Evolutionary conservation across 2,888 invertebrate species (phyloP).

Genomic region (Apotomis turbidana): DNA sequence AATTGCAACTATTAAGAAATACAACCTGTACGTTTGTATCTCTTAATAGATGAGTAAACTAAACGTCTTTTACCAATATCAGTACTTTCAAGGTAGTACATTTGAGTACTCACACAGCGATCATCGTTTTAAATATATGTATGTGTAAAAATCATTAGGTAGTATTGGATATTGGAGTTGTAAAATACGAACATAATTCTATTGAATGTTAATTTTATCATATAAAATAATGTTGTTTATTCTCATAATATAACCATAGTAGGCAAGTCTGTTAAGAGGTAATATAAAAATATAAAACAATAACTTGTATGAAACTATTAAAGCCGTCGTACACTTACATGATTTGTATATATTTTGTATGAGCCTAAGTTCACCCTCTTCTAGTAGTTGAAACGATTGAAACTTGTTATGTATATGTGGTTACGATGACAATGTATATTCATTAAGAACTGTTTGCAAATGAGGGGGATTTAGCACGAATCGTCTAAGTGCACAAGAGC

Average conservation of each 20-base stretch:
- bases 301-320: neutral
- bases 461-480: neutral
- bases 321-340: slow-evolving; percentile 2
- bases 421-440: neutral
- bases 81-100: neutral
- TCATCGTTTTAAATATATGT: neutral
- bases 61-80: no score
- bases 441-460: neutral
- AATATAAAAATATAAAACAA: slow-evolving; percentile 2
- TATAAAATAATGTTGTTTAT: slow-evolving; percentile 18
- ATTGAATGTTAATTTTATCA: slow-evolving; percentile 17
- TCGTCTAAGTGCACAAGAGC: neutral
- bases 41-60: no score
- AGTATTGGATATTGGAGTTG: slow-evolving; percentile 13
- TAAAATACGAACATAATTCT: slow-evolving; percentile 19
- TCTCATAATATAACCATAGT: neutral
- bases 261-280: slow-evolving; percentile 9
- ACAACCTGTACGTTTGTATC: no score
- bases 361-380: neutral
- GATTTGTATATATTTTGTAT: neutral
- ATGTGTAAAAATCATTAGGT: slow-evolving; percentile 8
- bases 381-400: neutral
- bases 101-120: neutral
- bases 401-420: neutral
- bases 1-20: no score